Evolutionary conservation across 35 echinoderm and acorn worm genomes (phyloP), one percentile per base, ranked within the genome.

Genomic region (Lytechinus pictus): DNA sequence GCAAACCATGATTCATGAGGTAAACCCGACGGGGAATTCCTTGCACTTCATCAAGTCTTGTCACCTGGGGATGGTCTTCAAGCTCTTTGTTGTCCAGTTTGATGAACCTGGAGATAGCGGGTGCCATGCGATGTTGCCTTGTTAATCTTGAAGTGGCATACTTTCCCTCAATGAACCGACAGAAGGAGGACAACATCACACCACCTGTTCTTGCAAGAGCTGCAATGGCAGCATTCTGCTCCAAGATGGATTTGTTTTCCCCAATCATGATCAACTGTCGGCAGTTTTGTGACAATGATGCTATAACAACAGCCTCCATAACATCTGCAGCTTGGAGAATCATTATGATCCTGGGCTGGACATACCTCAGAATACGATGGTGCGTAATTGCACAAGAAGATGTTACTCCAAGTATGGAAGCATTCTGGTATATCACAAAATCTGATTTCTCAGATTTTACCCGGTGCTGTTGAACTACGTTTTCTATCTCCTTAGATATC

Each of bases 251-350:
- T 60, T 96, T 95, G 61, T 96, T 94, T 87, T 99, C 96, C 28
- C 98, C 98, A 21, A 99, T 97, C 27, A 99, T 54, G 9, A 99
- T 99, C 86, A 99, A 94, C 60, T 99, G 98, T 28, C 97, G 54
- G 53, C 95, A 96, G 53, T 96, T 12, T 27, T 53, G 24, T 28
- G 91, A 97, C 13, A 99, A 61, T n/a, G 98, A 91, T 16, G 98
- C 66, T 7, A 99, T 95, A 0, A 99, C 86, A 87, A 96, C 95
- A 3, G 98, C 94, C 72, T 99, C 98, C 10, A 97, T 53, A 55
- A 99, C 95, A 60, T 97, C 96, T 52, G 96, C 94, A 27, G 98
- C 98, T 94, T 99, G 96, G 86, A 97, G 97, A 5, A 99, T 92
- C 8, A 99, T 87, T 16, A 97, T 86, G n/a, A 97, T 96, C 13